Base-by-base conservation (phyloP, 2,888 invertebrate genomes). In the Dendrolimus pini region DNA sequence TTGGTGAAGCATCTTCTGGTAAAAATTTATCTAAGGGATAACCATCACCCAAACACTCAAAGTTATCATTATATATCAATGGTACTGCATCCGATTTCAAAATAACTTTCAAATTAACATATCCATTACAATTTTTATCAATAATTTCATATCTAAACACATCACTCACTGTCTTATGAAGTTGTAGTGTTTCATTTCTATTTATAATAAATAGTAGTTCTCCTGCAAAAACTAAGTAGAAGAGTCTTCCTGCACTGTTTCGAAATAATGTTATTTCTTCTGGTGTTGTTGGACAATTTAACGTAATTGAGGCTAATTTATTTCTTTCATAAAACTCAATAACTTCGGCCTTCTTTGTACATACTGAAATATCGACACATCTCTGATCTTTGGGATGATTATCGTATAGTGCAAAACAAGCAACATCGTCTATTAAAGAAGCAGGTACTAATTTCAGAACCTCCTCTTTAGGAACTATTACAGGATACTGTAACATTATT, bases 331-430 rank as follows among this genome's bases (percentile, higher is more conserved):
- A 82, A 69, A 77, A 83, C 63, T 89, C 89, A 57, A 73, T 74
- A 7, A 89, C 63, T 71, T 83, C 82, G 10, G 83, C 83, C 8
- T 63, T 63, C 58, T 64, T 65, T 1, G 86, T 85, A 61, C 82
- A 83, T 61, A 88, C 58, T 14, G 69, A 74, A 56, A 90, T 63
- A 67, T 90, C 89, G 59, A 85, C 69, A 10, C 60, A 60, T 56
- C 69, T 80, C 9, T 61, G 56, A 58, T 80, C 80, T 58, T 65
- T 69, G 7, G 89, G 89, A 63, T 89, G 85, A 53, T 81, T 64
- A 62, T 89, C 89, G 62, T 83, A 83, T 41, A 88, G 80, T 1
- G 74, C 75, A 62, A 80, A 89, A 71, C 85, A 81, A 47, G 65
- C 55, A 7, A 83, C 71, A 14, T 83, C 78, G 41, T 72, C 72